Percentiles rank a stretch among this genome's conserved stretches.
Conservation (phyloP, 2,113 vertebrate species). For the Forbesichthys agassizii region DNA sequence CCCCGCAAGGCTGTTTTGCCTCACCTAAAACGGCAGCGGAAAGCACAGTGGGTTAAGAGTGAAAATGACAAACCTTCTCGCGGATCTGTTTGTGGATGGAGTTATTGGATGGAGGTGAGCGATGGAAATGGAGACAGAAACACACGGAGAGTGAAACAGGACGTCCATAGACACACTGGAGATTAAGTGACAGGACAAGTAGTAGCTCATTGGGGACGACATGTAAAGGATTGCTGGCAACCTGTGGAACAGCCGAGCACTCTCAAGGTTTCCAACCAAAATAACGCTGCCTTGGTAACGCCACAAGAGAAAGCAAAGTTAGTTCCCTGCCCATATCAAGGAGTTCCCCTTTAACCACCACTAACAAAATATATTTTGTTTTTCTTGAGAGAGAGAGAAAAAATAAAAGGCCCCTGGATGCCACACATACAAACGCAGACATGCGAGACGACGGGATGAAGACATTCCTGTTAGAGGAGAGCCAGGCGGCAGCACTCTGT, state of each 20-base stretch:
- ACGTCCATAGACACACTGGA: constrained; percentile 71
- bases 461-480: constrained; percentile 58
- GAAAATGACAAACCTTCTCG: constrained; percentile 98
- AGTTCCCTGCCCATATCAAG: too few relatives aligned
- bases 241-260: too few relatives aligned
- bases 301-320: too few relatives aligned
- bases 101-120: constrained; percentile 92
- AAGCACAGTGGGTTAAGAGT: constrained; percentile 81
- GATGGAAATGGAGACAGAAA: constrained; percentile 86
- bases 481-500: constrained; percentile 51
- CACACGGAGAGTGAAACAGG: constrained; percentile 90
- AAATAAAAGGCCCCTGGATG: too few relatives aligned
- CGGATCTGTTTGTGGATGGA: constrained; percentile 93
- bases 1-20: constrained; percentile 10
- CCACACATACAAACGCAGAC: constrained; percentile 2
- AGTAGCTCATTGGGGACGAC: too few relatives aligned
- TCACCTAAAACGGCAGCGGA: constrained; percentile 27
- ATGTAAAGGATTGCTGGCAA: too few relatives aligned
- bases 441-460: constrained; percentile 48
- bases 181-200: constrained; percentile 30
- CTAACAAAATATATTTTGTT: too few relatives aligned
- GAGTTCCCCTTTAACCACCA: too few relatives aligned
- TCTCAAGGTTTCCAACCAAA: too few relatives aligned
- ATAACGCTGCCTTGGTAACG: too few relatives aligned
- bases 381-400: too few relatives aligned